These are phyloP conservation scores for Petrocephalus zakoni DNA, from an alignment of 2,113 vertebrate species.

Conservation along the genomic window DNA sequence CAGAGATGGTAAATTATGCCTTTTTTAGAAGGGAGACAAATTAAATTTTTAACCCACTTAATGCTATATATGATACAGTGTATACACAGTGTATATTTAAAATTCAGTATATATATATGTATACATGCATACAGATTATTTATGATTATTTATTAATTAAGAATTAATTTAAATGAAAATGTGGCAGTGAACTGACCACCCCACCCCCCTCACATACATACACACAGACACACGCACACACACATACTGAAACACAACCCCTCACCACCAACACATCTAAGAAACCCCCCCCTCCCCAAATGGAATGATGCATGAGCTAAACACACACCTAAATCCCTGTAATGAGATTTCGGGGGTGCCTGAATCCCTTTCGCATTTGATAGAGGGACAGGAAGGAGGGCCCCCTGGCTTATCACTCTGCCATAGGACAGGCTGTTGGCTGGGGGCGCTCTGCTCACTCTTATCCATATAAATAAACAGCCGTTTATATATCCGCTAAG, in stretches of 20 bases:
- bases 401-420: background rate
- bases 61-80: background rate
- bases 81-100: background rate
- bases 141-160: background rate
- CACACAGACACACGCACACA: conserved; percentile 6
- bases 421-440: background rate
- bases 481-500: background rate
- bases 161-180: background rate
- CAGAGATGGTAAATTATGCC: background rate
- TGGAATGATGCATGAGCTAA: background rate
- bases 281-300: background rate
- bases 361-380: conserved; percentile 21
- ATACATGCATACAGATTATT: background rate
- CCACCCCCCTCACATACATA: too few species aligned
- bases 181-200: conserved; percentile 8
- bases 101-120: background rate
- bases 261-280: background rate
- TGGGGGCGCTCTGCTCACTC: background rate
- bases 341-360: conserved; percentile 11
- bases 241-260: background rate
- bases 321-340: conserved; percentile 10
- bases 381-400: conserved; percentile 10
- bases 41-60: background rate
- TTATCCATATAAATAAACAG: background rate
- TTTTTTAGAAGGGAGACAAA: background rate